A percentile compares a stretch with the other conserved stretches of the same genome.
Evolutionary conservation across 2,113 vertebrate genomes (phyloP).

Genomic region (Phylloscopus trochilus): DNA sequence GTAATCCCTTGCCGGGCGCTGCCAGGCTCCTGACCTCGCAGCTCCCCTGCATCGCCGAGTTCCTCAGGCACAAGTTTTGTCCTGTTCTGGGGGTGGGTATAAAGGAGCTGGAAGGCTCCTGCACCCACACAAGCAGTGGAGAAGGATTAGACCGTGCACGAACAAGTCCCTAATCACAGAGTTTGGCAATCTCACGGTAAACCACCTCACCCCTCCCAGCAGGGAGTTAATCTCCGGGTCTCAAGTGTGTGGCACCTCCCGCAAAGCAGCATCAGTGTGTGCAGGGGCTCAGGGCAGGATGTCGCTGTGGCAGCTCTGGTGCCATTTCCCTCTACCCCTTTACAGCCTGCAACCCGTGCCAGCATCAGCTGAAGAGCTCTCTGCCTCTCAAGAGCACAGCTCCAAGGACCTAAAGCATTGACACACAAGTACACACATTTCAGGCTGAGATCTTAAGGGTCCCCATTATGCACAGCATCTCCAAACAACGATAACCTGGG

Average conservation of each 20-base stretch:
- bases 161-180: slow-evolving; percentile 22
- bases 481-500: background rate
- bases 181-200: background rate
- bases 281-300: background rate
- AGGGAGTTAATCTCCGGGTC: background rate
- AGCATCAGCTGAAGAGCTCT: background rate
- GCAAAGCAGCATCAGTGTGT: background rate
- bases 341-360: background rate
- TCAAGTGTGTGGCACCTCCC: background rate
- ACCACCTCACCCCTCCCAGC: background rate
- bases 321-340: background rate
- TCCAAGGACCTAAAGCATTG: background rate
- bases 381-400: background rate
- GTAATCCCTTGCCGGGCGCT: background rate
- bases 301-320: background rate
- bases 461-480: background rate
- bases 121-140: slow-evolving; percentile 20
- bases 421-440: background rate
- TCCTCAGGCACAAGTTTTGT: slow-evolving; percentile 24
- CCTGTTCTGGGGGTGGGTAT: slow-evolving; percentile 19
- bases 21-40: background rate
- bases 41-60: background rate
- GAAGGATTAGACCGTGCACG: slow-evolving; percentile 23
- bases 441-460: background rate
- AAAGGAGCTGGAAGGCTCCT: slow-evolving; percentile 15